These are phyloP conservation scores for Nomada hirtipes DNA, from an alignment of 2,888 invertebrate genomes.

Conservation along the genomic window DNA sequence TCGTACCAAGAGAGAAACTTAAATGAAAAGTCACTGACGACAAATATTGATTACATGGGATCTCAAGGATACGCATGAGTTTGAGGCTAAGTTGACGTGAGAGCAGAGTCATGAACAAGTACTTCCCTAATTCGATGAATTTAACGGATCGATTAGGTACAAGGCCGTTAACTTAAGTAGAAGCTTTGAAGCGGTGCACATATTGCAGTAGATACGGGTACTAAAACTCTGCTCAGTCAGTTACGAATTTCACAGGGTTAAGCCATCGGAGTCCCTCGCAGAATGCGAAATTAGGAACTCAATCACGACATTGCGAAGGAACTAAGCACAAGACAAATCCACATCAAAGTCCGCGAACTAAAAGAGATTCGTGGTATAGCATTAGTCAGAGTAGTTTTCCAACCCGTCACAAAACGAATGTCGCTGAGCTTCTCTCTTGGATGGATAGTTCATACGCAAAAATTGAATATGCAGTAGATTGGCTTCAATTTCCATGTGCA, in stretches of 20 bases:
- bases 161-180: constrained; percentile 1
- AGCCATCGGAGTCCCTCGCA: constrained; percentile 36
- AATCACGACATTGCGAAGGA: constrained; percentile 44
- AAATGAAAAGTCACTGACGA: too few species aligned
- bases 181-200: constrained; percentile 8
- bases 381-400: constrained; percentile 38
- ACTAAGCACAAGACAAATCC: constrained; percentile 32
- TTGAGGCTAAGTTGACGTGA: not conserved
- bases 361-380: constrained; percentile 36
- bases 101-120: not conserved
- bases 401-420: not conserved
- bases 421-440: not conserved
- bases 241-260: constrained; percentile 49
- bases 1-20: too few species aligned
- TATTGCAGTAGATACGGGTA: constrained; percentile 7
- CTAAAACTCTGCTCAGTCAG: constrained; percentile 35
- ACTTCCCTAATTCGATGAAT: constrained; percentile 25
- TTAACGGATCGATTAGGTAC: constrained; percentile 6
- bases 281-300: constrained; percentile 64
- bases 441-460: constrained; percentile 1
- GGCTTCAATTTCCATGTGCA: not conserved
- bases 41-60: too few species aligned
- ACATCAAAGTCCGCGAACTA: constrained; percentile 50
- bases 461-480: not conserved
- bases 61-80: not conserved